Evolutionary conservation across 2,113 vertebrate species (phyloP), one percentile per base, ranked within the genome.

Genomic region (Corythaeola cristata): DNA sequence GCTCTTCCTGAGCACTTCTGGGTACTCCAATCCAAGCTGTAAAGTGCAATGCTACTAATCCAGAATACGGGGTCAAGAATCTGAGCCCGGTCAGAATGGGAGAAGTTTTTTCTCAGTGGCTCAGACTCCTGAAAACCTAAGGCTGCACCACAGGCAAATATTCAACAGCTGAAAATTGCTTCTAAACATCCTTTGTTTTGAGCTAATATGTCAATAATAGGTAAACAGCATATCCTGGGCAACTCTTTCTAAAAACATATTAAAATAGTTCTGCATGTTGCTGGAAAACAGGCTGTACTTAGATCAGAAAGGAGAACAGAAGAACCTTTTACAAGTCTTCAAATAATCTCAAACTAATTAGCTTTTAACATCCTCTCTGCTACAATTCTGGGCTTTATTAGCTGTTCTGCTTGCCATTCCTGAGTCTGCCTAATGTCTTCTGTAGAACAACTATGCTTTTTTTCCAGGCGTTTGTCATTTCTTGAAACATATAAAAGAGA

Each of bases 301-400:
- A 56, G 3, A 81, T 86, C 74, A 96, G 60, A 96, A 91, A 52
- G 28, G 33, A 69, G 68, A 96, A 88, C 64, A 94, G 83, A 92
- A 96, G 68, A 94, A 85, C 41, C 30, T 92, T 96, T 86, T 89
- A 91, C 10, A 88, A 94, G 56, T 85, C 68, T 90, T 91, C 80
- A 96, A 85, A 90, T 88, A 95, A 96, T 94, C 75, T 95, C 89
- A 80, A 92, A 96, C n/a, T 81, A 84, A 97, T 93, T 97, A 89
- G 71, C 44, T 92, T 88, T 83, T 80, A 96, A 81, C 81, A 92
- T 95, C 69, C 71, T 96, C 80, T 93, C 71, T 89, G 74, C 71
- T 92, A 89, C 78, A 78, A 59, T 86, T 82, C 87, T 77, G 60
- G 55, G 66, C 83, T 96, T 92, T 94, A 95, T 96, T 95, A 88